Evolutionary conservation across 1,140 invertebrate genomes (phyloP), one percentile per base, ranked within the genome.

Genomic region (Diprion similis): DNA sequence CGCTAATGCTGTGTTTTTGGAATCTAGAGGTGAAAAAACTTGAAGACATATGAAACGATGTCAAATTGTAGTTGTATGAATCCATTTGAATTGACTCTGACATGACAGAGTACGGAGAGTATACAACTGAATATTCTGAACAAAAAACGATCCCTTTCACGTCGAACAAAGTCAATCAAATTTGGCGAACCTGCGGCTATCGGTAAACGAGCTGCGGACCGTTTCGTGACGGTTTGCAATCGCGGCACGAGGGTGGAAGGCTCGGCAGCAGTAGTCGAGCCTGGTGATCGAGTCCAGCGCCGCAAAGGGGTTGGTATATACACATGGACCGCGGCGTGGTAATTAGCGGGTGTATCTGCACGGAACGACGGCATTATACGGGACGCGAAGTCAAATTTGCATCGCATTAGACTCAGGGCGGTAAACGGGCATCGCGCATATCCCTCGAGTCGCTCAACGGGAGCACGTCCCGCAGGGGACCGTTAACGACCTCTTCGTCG

Each of bases 321-420:
- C 59, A 64, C 59, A 15, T 7, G 13, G 66, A 19, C 18, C 6
- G 15, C 13, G 18, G 10, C 37, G 66, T 18, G 17, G 37, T 68
- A 68, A 68, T 68, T 18, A 68, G 66, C 66, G 66, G 19, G 66
- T 68, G 37, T 68, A 68, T 68, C 66, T 68, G 66, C 37, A 45
- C 66, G 66, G 66, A 68, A 68, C 37, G 66, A 45, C 66, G 13
- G 66, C 66, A 68, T 68, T 68, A 68, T 68, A 68, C 66, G 37
- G 66, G 17, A 68, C 37, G 66, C 66, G 17, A 19, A 45, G 66
- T 17, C 17, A 45, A 18, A 68, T 68, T 68, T 68, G 66, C 66
- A 68, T 68, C 66, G 66, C 17, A 68, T 68, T 68, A 68, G 11
- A 59, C 51, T 59, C 51, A 59, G 51, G 51, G 51, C 51, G 51